Conservation (phyloP, 2,113 vertebrate genomes). For the Daboia siamensis region DNA sequence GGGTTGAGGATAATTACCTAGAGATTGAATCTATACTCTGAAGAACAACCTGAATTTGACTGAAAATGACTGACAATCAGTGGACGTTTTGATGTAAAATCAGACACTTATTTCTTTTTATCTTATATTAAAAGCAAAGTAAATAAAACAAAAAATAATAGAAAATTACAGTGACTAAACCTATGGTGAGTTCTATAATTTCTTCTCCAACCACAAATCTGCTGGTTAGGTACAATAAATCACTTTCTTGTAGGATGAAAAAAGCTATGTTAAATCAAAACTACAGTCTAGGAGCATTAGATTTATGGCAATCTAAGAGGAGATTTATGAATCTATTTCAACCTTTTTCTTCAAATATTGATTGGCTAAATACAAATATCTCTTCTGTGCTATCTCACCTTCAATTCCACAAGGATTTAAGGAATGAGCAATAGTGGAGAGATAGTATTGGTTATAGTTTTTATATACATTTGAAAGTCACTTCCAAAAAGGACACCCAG, state of each 20-base stretch:
- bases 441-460: conserved; percentile 77
- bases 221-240: conserved; percentile 11
- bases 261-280: conserved; percentile 58
- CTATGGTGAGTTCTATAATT: conserved; percentile 11
- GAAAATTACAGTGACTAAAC: conserved; percentile 3
- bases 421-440: conserved; percentile 89
- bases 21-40: neutral
- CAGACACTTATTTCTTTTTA: conserved; percentile 16
- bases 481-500: conserved; percentile 72
- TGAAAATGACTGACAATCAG: neutral
- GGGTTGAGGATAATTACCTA: conserved; percentile 29
- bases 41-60: neutral
- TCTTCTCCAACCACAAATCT: neutral
- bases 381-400: neutral
- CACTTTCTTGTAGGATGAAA: conserved; percentile 47
- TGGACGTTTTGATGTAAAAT: neutral
- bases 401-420: conserved; percentile 43
- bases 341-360: conserved; percentile 40
- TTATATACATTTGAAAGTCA: conserved; percentile 84
- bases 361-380: conserved; percentile 9
- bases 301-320: conserved; percentile 61
- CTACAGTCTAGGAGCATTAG: conserved; percentile 36
- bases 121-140: neutral
- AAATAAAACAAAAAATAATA: neutral
- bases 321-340: conserved; percentile 41